A percentile compares a stretch with the other conserved stretches of the same genome.
Evolutionary conservation across 2,888 invertebrate species (phyloP).

Genomic region (Camponotus fellah): DNA sequence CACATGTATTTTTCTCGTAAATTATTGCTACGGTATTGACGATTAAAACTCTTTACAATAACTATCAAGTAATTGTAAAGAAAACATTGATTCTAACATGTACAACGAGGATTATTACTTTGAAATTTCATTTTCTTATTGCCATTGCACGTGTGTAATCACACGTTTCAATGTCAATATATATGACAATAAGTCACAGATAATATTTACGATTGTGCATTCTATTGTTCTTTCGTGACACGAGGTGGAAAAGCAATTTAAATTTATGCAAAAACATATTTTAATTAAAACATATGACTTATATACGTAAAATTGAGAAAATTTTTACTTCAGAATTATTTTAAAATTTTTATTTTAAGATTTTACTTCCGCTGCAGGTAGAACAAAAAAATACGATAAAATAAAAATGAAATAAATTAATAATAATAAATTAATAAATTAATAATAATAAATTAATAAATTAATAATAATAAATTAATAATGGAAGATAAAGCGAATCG

Average conservation of each 20-base stretch:
- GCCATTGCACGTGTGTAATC: background rate
- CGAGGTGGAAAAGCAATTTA: background rate
- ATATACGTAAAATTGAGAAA: background rate
- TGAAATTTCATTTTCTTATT: background rate
- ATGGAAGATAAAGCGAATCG: too few relatives aligned
- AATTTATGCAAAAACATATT: background rate
- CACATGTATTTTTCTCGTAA: slow-evolving; percentile 25
- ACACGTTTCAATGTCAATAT: too few relatives aligned
- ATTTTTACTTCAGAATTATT: background rate
- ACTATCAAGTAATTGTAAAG: background rate
- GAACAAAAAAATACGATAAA: too few relatives aligned
- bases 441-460: too few relatives aligned
- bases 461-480: too few relatives aligned
- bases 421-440: too few relatives aligned
- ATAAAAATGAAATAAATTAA: too few relatives aligned
- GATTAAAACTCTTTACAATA: slow-evolving; percentile 28
- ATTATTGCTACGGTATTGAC: slow-evolving; percentile 15
- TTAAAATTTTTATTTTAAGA: too few relatives aligned
- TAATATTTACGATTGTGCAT: background rate
- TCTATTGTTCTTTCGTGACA: background rate
- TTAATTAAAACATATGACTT: too few relatives aligned
- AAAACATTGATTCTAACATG: background rate
- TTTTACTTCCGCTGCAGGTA: too few relatives aligned
- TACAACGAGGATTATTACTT: background rate
- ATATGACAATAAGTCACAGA: background rate